Base-by-base conservation (phyloP, 2,797 vertebrate genomes). In the Acropternis orthonyx region DNA sequence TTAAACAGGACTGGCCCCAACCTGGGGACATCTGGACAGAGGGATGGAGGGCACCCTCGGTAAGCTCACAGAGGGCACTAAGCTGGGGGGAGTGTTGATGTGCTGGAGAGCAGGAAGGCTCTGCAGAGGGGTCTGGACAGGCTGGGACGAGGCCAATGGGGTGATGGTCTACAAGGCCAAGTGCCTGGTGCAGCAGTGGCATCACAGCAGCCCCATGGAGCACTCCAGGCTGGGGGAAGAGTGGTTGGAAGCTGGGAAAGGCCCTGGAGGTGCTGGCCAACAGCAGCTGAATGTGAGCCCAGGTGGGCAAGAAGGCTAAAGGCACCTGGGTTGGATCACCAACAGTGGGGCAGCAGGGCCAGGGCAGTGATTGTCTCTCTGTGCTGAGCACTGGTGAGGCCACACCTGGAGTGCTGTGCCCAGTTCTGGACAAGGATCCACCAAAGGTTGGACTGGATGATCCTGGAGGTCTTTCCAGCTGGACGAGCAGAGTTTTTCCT, bases 21-120 rank as follows among this genome's bases (percentile, higher is more conserved):
- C n/a, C n/a, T n/a, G n/a, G n/a, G n/a, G n/a, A n/a, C n/a, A n/a
- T 17, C 28, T 39, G 73, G 44, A 3, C 30, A n/a, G 9, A 26
- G 67, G 78, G 26, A 24, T 6, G 0, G 5, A 37, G 56, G 22
- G 15, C 4, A 43, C 43, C 19, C 79, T 32, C 30, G 13, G 72
- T 14, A 6, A 8, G 15, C 4, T 32, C 58, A n/a, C 2, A 6
- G 58, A 3, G 15, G 44, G 26, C 37, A 4, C 14, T 2, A 0
- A 7, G 6, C 2, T 10, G 58, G 14, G 28, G 51, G 44, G 24
- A 49, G 2, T 2, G 36, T 12, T 51, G 9, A 8, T 37, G 8
- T 66, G 51, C 44, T 58, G 59, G 12, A 43, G 59, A 37, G 37
- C 18, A 61, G 59, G 59, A n/a, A 41, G 49, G 67, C 15, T 48